Evolutionary conservation across 2,888 invertebrate genomes (phyloP).

Genomic region (Chaitophorus viminalis): DNA sequence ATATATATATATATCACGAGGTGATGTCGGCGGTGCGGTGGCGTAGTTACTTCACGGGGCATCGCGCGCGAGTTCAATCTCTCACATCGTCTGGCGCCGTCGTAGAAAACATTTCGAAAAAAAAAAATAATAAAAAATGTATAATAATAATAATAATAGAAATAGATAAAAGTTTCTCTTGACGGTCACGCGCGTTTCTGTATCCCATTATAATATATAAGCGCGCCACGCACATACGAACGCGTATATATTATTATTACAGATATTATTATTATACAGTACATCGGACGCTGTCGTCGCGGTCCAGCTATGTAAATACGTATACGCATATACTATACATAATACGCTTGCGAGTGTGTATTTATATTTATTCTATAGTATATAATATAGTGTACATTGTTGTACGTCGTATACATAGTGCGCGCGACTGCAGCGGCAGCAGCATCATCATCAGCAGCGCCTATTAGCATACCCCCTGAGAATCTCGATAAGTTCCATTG

Average conservation of each 20-base stretch:
- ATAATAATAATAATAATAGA: background rate
- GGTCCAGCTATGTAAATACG: background rate
- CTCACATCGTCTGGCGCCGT: conserved; percentile 15
- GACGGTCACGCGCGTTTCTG: background rate
- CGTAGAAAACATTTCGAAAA: no score
- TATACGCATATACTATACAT: background rate
- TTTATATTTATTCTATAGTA: no score
- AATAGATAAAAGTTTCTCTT: background rate
- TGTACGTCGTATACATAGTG: background rate
- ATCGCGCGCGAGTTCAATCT: background rate
- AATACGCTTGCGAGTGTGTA: no score
- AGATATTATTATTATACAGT: background rate
- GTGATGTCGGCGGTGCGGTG: no score
- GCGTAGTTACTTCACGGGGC: no score
- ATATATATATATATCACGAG: no score
- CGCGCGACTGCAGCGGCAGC: background rate
- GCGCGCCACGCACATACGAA: background rate
- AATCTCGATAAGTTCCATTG: conserved; percentile 33
- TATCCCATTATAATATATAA: background rate
- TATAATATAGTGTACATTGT: no score
- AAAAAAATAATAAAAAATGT: background rate
- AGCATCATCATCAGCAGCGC: no score
- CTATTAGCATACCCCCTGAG: background rate
- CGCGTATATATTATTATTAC: no score
- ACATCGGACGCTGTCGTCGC: background rate